Evolutionary conservation across 2,888 invertebrate species (phyloP).

Genomic region (Lithophane semibrunnea): DNA sequence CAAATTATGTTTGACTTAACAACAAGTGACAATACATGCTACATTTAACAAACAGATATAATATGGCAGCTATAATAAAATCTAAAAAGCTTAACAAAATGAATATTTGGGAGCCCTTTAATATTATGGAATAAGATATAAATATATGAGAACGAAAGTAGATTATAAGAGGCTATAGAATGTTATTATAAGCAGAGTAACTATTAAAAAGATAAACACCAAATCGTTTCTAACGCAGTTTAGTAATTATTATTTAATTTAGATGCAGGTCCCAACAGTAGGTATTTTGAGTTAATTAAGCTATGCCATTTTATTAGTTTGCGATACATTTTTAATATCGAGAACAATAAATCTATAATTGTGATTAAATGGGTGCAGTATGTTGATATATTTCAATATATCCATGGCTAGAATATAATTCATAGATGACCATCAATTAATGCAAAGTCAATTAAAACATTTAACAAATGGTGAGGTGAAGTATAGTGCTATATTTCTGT

Average conservation of each 20-base stretch:
- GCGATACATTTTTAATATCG: slow-evolving; percentile 47
- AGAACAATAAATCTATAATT: slow-evolving; percentile 40
- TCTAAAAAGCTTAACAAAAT: slow-evolving; percentile 38
- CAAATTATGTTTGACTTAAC: slow-evolving; percentile 59
- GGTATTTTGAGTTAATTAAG: slow-evolving; percentile 37
- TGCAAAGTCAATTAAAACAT: slow-evolving; percentile 61
- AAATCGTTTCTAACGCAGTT: slow-evolving; percentile 48
- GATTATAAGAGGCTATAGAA: slow-evolving; percentile 65
- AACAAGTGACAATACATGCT: slow-evolving; percentile 60
- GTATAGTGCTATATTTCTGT: slow-evolving; percentile 37
- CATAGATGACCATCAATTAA: slow-evolving; percentile 56
- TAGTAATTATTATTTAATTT: slow-evolving; percentile 42
- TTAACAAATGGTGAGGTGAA: slow-evolving; percentile 25
- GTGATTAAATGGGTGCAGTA: slow-evolving; percentile 53
- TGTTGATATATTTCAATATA: slow-evolving; percentile 45
- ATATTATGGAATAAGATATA: slow-evolving; percentile 57
- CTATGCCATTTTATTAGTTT: slow-evolving; percentile 44
- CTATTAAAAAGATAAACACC: slow-evolving; percentile 55
- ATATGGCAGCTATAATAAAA: slow-evolving; percentile 65
- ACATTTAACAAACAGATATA: slow-evolving; percentile 42
- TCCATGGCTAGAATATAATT: slow-evolving; percentile 57
- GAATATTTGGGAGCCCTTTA: slow-evolving; percentile 50
- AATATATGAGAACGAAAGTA: slow-evolving; percentile 59
- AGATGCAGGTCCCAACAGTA: slow-evolving; percentile 15
- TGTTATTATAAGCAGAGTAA: slow-evolving; percentile 64